These are phyloP conservation scores for Brachionus calyciflorus DNA, from an alignment of 1,140 invertebrate genomes.

Conservation along the genomic window DNA sequence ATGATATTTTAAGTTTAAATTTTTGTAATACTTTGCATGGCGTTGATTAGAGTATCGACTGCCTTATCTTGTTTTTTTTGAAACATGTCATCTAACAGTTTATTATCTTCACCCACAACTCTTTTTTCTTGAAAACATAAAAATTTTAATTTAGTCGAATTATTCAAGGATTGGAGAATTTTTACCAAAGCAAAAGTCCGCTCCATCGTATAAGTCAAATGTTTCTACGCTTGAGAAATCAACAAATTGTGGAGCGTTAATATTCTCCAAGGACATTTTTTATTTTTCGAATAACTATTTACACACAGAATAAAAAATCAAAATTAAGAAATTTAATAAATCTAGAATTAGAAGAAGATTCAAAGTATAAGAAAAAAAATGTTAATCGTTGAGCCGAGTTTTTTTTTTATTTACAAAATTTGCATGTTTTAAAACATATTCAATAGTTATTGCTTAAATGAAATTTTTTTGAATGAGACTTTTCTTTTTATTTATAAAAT, in stretches of 20 bases:
- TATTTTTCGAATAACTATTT: too few species aligned
- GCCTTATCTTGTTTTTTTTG: background rate
- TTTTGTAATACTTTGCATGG: background rate
- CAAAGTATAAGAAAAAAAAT: too few species aligned
- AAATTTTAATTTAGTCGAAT: background rate
- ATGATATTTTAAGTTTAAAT: too few species aligned
- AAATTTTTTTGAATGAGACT: too few species aligned
- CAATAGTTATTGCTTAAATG: too few species aligned
- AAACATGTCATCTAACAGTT: background rate
- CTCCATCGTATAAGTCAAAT: constrained; percentile 32
- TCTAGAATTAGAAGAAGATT: too few species aligned
- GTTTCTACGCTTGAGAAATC: constrained; percentile 21
- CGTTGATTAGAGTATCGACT: background rate
- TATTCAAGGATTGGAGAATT: background rate
- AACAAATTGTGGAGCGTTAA: constrained; percentile 49
- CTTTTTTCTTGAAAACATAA: background rate
- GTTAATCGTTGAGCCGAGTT: too few species aligned
- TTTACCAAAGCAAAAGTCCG: constrained; percentile 47
- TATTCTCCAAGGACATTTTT: constrained; percentile 50
- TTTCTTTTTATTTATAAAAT: too few species aligned
- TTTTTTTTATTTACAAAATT: too few species aligned
- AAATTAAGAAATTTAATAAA: too few species aligned
- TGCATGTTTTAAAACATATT: too few species aligned
- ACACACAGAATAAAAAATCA: too few species aligned
- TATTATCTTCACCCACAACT: constrained; percentile 24